phyloP scores from a whole-genome alignment of 2,113 vertebrate genomes.

The Stomatorhinus ivindoensis region DNA sequence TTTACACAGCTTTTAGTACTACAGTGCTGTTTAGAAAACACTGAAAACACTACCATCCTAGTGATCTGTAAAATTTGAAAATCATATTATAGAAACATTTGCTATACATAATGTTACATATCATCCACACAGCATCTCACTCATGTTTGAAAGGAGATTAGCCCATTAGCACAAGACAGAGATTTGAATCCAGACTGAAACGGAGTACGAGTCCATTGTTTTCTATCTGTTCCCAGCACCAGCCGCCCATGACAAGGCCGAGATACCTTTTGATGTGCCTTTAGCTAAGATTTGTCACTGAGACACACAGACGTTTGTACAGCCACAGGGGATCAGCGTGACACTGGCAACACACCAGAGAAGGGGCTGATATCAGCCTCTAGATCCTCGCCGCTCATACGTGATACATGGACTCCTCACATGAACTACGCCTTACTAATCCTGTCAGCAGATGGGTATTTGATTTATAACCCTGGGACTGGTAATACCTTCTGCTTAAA shows the following conservation, averaged over 20 bases:
- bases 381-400: not conserved
- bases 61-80: not conserved
- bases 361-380: not conserved
- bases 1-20: not conserved
- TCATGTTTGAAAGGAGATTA: not conserved
- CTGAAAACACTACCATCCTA: not conserved
- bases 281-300: slow-evolving; percentile 8
- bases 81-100: not conserved
- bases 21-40: not conserved
- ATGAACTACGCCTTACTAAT: not conserved
- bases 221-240: not conserved
- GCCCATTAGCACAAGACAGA: not conserved
- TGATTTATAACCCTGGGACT: not conserved
- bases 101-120: not conserved
- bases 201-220: not conserved
- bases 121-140: not conserved
- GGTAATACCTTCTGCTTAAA: not conserved
- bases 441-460: not conserved
- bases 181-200: not conserved
- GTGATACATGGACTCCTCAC: not conserved
- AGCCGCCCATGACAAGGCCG: not conserved
- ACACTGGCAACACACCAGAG: not conserved
- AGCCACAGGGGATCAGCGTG: not conserved
- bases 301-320: not conserved
- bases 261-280: not conserved